Evolutionary conservation across 2,888 invertebrate genomes (phyloP).

Genomic region (Cylloceria caligata): DNA sequence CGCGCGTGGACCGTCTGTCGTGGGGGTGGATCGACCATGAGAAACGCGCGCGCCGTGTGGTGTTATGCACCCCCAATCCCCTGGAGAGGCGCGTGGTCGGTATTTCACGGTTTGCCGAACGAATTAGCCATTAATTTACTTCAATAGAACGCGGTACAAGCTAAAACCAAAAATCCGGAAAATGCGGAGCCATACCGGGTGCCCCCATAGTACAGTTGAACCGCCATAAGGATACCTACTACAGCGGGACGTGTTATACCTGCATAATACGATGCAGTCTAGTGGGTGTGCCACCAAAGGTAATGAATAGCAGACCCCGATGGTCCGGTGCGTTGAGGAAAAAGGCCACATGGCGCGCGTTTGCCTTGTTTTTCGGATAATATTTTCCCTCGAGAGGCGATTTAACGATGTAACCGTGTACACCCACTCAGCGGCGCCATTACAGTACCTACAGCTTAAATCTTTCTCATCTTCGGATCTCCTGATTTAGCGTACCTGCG

Average conservation of each 20-base stretch:
- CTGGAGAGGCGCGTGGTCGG: constrained; percentile 75
- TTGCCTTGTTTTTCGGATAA: constrained; percentile 41
- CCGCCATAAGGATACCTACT: constrained; percentile 24
- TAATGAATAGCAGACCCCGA: constrained; percentile 48
- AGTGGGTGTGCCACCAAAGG: constrained; percentile 54
- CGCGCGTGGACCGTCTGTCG: constrained; percentile 80
- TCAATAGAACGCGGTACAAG: constrained; percentile 52
- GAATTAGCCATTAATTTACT: constrained; percentile 81
- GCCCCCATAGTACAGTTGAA: background rate
- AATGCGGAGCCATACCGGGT: background rate
- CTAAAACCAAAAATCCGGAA: constrained; percentile 3
- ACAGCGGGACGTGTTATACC: constrained; percentile 12
- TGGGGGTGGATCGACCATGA: constrained; percentile 65
- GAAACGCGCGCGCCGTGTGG: constrained; percentile 29
- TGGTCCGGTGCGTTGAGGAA: constrained; percentile 7
- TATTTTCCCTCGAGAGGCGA: constrained; percentile 37
- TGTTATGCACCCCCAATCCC: constrained; percentile 30
- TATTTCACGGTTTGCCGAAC: constrained; percentile 80
- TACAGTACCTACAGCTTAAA: constrained; percentile 26
- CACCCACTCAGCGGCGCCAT: constrained; percentile 18
- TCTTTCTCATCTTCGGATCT: constrained; percentile 7
- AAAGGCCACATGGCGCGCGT: constrained; percentile 60
- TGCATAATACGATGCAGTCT: constrained; percentile 12
- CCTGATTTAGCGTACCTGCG: background rate
- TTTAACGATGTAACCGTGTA: background rate